Base-by-base conservation (phyloP, 2,113 vertebrate species). In the Peromyscus polionotus region DNA sequence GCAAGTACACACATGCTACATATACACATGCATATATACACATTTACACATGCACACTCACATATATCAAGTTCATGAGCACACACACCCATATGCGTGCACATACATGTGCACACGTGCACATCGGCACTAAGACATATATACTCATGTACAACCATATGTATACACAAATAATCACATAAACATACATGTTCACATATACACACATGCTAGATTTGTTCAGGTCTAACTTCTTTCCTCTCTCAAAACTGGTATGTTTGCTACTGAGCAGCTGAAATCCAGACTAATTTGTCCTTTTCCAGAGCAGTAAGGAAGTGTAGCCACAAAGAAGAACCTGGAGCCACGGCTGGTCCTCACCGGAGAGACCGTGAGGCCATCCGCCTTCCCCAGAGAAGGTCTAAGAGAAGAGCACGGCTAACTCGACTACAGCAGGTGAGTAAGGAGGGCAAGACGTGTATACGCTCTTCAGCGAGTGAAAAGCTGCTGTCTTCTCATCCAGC, bases 361-460 rank as follows among this genome's bases (percentile, higher is more conserved):
- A 86, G 94, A 97, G 81, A 94, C 3, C 86, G 68, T 92, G 91
- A 42, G 24, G 77, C 36, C 20, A 59, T 22, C 36, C 7, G 8
- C 97, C 80, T 97, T 97, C 91, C 73, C 89, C 65, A 84, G 87
- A 89, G 95, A 97, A 31, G n/a, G 0, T 93, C 88, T 94, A 84
- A 97, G 90, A 67, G 85, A 90, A 85, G 85, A 97, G 73, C 93
- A 65, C 80, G 91, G 97, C 92, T 51, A 26, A 72, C 72, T 70
- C 73, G 36, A 97, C 95, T 97, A 65, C 87, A 92, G 95, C 89
- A 96, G 92, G 76, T 77, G 36, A 67, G 93, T 93, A 51, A 0
- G 16, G 91, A 96, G 73, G 48, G 5, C 7, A 59, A 88, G 89
- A 24, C 31, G n/a, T 54, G 94, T 36, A 87, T 45, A 26, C 92